Evolutionary conservation across 2,888 invertebrate genomes (phyloP), one percentile per base, ranked within the genome.

Genomic region (Nomada ruficornis): DNA sequence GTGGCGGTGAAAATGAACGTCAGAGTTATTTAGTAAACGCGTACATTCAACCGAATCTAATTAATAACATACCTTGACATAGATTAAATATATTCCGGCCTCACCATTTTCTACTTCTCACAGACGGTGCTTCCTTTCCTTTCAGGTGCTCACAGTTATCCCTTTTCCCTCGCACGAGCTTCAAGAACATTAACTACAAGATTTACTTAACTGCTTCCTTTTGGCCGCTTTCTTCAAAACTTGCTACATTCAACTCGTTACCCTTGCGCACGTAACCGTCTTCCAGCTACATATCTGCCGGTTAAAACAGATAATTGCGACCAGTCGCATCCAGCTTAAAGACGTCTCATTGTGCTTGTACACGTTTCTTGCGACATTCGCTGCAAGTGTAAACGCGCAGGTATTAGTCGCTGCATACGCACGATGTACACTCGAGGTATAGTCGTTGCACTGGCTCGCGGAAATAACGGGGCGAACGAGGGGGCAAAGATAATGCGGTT

Each of bases 221-320:
- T 20, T n/a, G 2, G 29, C 54, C 15, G 54, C 54, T 67, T 54
- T 54, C 52, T 67, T 67, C 67, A 20, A 67, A 36, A 36, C 54
- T 54, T 2, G 36, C 7, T 15, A 54, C 67, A 10, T 36, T 20
- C 67, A 36, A 67, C 67, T 52, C 67, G 67, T 54, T 67, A 36
- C 20, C 7, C 20, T 52, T 36, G 54, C 52, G 52, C 47, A 52
- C 65, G 54, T 65, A 65, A 65, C 50, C 36, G 18, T n/a, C 3
- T 52, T 20, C 20, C 26, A 13, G 57, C 36, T 50, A 52, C 47
- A 10, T 50, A 29, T 71, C 60, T 23, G 62, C 47, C 26, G 57
- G 54, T 73, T 73, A 57, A 36, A 73, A 26, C 47, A 57, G 73
- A 64, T 73, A 64, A 71, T 71, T 54, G 62, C 62, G 44, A 10